A percentile compares a stretch with the other conserved stretches of the same genome.
Evolutionary conservation across 2,888 invertebrate species (phyloP).

Genomic region (Saturnia pavonia): DNA sequence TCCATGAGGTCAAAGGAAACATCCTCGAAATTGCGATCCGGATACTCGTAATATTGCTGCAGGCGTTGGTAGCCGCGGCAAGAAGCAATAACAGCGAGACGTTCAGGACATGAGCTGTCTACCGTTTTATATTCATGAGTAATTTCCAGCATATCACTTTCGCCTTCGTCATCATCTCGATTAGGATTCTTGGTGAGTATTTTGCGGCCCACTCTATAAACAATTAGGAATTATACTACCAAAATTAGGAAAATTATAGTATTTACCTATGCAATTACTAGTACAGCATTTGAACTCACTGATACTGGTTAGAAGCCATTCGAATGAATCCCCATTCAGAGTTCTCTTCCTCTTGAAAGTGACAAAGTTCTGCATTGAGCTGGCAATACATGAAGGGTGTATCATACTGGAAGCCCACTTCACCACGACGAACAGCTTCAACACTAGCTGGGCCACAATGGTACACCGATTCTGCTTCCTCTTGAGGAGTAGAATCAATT

Average conservation of each 20-base stretch:
- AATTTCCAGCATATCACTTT: constrained; percentile 85
- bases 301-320: constrained; percentile 84
- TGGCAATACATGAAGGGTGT: constrained; percentile 89
- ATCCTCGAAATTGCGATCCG: constrained; percentile 82
- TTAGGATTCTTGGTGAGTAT: constrained; percentile 85
- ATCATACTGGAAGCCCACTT: constrained; percentile 88
- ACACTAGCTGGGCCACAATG: constrained; percentile 85
- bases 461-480: constrained; percentile 82
- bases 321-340: constrained; percentile 86
- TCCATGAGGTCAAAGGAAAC: constrained; percentile 85
- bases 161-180: constrained; percentile 83
- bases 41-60: constrained; percentile 83
- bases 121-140: constrained; percentile 84
- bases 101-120: constrained; percentile 84
- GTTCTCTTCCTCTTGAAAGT: constrained; percentile 86
- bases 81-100: constrained; percentile 85
- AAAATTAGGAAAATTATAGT: neutral
- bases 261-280: neutral
- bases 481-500: constrained; percentile 90
- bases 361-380: constrained; percentile 88
- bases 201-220: constrained; percentile 84
- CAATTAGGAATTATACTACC: neutral
- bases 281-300: constrained; percentile 70
- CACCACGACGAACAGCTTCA: constrained; percentile 86
- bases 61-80: constrained; percentile 83